These are phyloP conservation scores for Distichodus sexfasciatus DNA, from an alignment of 2,797 vertebrate genomes.

Conservation along the genomic window DNA sequence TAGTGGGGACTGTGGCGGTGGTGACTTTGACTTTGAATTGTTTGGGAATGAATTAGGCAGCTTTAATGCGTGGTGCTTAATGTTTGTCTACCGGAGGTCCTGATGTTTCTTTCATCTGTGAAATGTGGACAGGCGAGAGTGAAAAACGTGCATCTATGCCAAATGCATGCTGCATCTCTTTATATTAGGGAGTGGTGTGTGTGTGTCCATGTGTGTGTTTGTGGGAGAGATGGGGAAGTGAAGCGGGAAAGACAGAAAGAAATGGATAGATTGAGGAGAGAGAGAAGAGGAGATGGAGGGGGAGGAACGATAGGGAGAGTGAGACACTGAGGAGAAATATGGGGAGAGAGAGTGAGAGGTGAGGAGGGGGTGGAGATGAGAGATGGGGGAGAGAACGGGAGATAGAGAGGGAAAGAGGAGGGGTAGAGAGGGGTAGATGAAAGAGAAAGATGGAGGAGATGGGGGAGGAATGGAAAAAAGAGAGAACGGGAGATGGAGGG, in stretches of 20 bases:
- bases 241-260: neutral
- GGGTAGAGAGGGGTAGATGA: too few relatives aligned
- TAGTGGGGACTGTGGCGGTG: too few relatives aligned
- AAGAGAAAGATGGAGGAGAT: too few relatives aligned
- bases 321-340: too few relatives aligned
- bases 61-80: neutral
- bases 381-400: neutral
- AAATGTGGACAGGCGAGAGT: neutral
- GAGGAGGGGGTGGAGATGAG: neutral
- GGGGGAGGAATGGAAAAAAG: too few relatives aligned
- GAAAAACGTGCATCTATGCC: neutral
- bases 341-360: too few relatives aligned
- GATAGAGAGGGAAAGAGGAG: neutral
- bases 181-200: conserved; percentile 40
- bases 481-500: neutral
- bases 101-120: too few relatives aligned
- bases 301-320: too few relatives aligned
- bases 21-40: neutral
- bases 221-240: neutral
- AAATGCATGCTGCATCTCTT: conserved; percentile 29
- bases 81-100: neutral
- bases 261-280: neutral
- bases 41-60: neutral
- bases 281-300: too few relatives aligned
- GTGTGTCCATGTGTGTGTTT: conserved; percentile 3